Conservation (phyloP, 2,113 vertebrate species). For the Amazona guildingii region DNA sequence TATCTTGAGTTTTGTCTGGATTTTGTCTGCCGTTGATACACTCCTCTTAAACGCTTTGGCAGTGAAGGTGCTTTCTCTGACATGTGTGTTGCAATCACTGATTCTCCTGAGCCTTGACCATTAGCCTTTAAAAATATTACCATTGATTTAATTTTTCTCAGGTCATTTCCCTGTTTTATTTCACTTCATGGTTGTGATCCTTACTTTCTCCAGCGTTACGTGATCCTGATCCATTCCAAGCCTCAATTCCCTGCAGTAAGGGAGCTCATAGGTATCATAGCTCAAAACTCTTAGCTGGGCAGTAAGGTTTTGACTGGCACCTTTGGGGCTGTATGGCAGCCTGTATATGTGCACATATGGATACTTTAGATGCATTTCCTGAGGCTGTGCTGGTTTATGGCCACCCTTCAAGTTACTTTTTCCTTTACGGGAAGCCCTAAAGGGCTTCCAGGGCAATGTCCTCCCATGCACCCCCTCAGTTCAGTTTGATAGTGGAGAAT, state of each 20-base stretch:
- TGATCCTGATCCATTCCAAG: neutral
- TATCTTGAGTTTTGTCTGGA: neutral
- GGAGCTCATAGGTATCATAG: neutral
- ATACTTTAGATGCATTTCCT: neutral
- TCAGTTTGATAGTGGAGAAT: neutral
- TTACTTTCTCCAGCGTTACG: neutral
- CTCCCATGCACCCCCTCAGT: neutral
- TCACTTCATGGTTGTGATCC: neutral
- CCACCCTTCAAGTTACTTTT: neutral
- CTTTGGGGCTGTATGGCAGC: neutral
- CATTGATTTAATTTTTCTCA: neutral
- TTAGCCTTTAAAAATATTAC: neutral
- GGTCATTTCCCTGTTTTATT: neutral
- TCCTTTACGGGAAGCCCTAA: neutral
- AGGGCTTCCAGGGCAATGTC: neutral
- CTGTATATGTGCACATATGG: rapidly evolving
- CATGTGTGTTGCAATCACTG: neutral
- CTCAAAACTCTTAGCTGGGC: neutral
- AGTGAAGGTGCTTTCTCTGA: neutral
- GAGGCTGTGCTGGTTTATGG: neutral
- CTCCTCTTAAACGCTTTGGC: neutral
- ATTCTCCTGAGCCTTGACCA: neutral
- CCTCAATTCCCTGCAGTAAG: neutral
- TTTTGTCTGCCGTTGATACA: neutral
- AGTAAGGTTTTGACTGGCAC: neutral